A percentile compares a stretch with the other conserved stretches of the same genome.
Conservation (phyloP, 2,113 vertebrate genomes). For the Parus major region DNA sequence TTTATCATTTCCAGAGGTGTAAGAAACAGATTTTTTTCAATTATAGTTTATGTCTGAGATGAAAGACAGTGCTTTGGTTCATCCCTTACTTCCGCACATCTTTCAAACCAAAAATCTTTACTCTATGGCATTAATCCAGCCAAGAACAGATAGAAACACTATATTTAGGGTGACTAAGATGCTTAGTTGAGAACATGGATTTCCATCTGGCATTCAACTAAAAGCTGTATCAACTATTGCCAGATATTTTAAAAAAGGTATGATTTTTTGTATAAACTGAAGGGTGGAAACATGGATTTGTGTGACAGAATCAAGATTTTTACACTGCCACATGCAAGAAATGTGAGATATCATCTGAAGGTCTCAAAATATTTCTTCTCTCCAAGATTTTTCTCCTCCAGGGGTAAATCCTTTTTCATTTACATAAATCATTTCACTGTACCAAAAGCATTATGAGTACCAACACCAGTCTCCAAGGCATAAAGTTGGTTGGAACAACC, state of each 20-base stretch:
- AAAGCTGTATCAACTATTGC: slow-evolving; percentile 38
- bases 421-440: not conserved
- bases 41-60: not conserved
- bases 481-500: not conserved
- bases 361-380: slow-evolving; percentile 1
- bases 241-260: slow-evolving; percentile 29
- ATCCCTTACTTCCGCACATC: not conserved
- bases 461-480: not conserved
- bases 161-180: slow-evolving; percentile 60
- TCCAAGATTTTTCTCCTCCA: not conserved
- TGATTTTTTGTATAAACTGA: slow-evolving; percentile 36
- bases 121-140: slow-evolving; percentile 41
- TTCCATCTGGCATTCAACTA: slow-evolving; percentile 50
- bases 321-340: not conserved
- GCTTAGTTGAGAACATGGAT: slow-evolving; percentile 46
- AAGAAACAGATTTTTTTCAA: not conserved
- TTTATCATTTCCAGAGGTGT: not conserved
- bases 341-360: not conserved
- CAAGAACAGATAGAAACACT: slow-evolving; percentile 56
- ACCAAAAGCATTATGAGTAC: not conserved
- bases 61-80: not conserved
- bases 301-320: slow-evolving; percentile 33
- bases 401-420: not conserved
- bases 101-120: slow-evolving; percentile 34
- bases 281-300: not conserved